Conservation (phyloP, 30 jellyfish, hydroid and myxozoan genomes). For the Sanderia malayensis region DNA sequence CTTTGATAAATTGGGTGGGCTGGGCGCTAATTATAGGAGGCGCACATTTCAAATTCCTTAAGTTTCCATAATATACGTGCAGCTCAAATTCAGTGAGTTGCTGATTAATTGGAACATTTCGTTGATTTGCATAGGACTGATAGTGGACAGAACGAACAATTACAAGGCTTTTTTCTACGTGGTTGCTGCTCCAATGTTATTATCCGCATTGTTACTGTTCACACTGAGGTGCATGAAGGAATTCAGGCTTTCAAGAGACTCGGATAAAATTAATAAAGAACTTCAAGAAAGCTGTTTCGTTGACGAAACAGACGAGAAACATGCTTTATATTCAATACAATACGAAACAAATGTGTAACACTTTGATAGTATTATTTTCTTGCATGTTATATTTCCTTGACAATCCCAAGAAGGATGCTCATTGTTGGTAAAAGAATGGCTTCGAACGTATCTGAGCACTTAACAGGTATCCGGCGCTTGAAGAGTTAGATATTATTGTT, state of each 20-base stretch:
- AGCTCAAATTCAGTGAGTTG: not conserved
- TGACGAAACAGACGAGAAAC: not conserved
- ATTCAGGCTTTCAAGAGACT: not conserved
- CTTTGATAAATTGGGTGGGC: too few species aligned
- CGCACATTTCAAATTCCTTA: too few species aligned
- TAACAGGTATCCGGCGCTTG: too few species aligned
- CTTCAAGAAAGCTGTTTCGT: not conserved
- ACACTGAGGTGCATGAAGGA: not conserved
- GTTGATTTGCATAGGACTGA: conserved; percentile 46
- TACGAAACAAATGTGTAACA: not conserved
- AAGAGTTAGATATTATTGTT: too few species aligned
- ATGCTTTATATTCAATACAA: not conserved
- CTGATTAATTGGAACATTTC: too few species aligned
- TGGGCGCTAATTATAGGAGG: too few species aligned
- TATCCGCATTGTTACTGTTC: not conserved
- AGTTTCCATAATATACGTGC: too few species aligned
- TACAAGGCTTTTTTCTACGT: conserved; percentile 46
- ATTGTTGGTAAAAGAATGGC: too few species aligned
- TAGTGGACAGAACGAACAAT: conserved; percentile 56
- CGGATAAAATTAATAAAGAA: not conserved
- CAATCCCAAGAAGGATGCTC: too few species aligned
- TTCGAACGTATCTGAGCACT: too few species aligned
- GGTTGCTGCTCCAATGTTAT: conserved; percentile 31
- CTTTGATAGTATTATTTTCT: too few species aligned
- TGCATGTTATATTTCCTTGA: not conserved